Percentiles rank a stretch among this genome's conserved stretches.
phyloP scores from a whole-genome alignment of 1,140 invertebrate genomes.

The Macrosteles quadrilineatus region DNA sequence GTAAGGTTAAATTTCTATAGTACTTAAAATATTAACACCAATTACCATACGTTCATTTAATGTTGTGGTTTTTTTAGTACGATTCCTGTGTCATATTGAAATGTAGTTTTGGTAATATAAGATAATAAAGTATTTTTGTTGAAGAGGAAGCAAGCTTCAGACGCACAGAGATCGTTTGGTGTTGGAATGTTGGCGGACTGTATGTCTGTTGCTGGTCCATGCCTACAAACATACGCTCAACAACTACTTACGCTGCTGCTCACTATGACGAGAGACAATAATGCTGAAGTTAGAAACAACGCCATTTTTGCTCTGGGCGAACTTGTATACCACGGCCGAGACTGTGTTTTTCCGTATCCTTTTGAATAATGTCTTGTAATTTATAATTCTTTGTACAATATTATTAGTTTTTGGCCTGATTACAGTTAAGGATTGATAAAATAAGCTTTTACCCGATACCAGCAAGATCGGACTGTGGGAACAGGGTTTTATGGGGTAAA shows the following conservation, averaged over 20 bases:
- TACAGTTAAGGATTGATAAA: too few relatives aligned
- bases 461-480: too few relatives aligned
- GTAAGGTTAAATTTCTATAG: too few relatives aligned
- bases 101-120: too few relatives aligned
- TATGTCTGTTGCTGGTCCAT: constrained; percentile 60
- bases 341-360: constrained; percentile 61
- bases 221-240: constrained; percentile 58
- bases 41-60: too few relatives aligned
- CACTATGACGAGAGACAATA: constrained; percentile 59
- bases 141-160: constrained; percentile 61
- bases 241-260: constrained; percentile 65
- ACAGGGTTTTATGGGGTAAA: too few relatives aligned
- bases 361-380: constrained; percentile 39
- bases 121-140: too few relatives aligned
- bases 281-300: constrained; percentile 75
- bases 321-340: constrained; percentile 63
- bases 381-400: not conserved
- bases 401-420: too few relatives aligned
- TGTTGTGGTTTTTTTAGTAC: too few relatives aligned
- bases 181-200: constrained; percentile 74
- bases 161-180: constrained; percentile 65
- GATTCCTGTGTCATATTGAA: too few relatives aligned
- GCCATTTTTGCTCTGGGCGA: constrained; percentile 75
- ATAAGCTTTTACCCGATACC: too few relatives aligned
- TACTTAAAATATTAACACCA: too few relatives aligned